Evolutionary conservation across 2,888 invertebrate species (phyloP).

Genomic region (Steinernema hermaphroditum): DNA sequence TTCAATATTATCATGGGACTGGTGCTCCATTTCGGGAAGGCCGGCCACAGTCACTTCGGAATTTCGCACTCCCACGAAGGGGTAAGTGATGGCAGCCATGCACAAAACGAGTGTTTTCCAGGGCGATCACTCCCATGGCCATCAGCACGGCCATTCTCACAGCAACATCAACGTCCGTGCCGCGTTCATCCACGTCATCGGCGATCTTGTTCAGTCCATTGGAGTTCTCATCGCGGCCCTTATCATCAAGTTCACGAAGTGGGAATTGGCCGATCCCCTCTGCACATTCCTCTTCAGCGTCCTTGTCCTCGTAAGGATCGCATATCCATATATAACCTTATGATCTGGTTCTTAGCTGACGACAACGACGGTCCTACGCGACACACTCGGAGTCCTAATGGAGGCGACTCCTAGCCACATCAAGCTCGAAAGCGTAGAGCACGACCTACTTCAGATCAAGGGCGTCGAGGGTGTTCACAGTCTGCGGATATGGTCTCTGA

Average conservation of each 20-base stretch:
- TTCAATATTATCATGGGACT: slow-evolving; percentile 80
- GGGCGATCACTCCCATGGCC: slow-evolving; percentile 30
- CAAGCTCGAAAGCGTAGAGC: slow-evolving; percentile 77
- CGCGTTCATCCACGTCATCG: slow-evolving; percentile 92
- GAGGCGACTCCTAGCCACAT: slow-evolving; percentile 72
- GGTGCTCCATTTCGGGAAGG: slow-evolving; percentile 44
- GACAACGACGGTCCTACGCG: slow-evolving; percentile 57
- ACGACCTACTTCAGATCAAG: slow-evolving; percentile 73
- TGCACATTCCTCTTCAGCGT: slow-evolving; percentile 94
- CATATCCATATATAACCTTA: neutral
- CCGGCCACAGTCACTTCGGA: slow-evolving; percentile 52
- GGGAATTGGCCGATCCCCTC: slow-evolving; percentile 90
- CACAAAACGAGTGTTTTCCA: too few species aligned
- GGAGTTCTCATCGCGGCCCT: slow-evolving; percentile 89
- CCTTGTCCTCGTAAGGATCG: slow-evolving; percentile 69
- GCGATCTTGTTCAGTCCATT: slow-evolving; percentile 90
- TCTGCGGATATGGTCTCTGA: slow-evolving; percentile 86
- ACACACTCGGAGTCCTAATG: slow-evolving; percentile 57
- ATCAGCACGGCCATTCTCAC: slow-evolving; percentile 37
- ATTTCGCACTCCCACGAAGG: slow-evolving; percentile 37
- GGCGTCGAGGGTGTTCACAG: slow-evolving; percentile 92
- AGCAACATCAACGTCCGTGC: slow-evolving; percentile 76
- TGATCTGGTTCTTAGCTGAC: slow-evolving; percentile 48
- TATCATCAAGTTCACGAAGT: slow-evolving; percentile 75
- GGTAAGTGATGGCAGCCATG: too few species aligned